Conservation (phyloP, 1,140 invertebrate species). For the Ostrea edulis region DNA sequence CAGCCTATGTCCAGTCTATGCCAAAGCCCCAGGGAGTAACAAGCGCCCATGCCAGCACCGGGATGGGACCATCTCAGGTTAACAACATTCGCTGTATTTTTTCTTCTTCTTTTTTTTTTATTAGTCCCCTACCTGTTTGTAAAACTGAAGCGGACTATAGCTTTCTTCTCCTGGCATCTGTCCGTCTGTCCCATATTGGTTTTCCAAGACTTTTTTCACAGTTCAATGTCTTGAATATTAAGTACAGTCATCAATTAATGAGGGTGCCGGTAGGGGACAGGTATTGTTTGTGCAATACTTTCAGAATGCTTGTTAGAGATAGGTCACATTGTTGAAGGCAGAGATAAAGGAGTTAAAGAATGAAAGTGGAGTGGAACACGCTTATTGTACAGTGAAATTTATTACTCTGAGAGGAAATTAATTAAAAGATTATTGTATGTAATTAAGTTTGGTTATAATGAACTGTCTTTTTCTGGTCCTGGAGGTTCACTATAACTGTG, state of each 20-base stretch:
- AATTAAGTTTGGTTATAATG: no score
- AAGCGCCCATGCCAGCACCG: conserved; percentile 58
- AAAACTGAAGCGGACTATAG: no score
- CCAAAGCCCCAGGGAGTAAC: conserved; percentile 48
- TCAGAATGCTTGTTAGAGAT: not conserved
- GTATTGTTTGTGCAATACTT: no score
- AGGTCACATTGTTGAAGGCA: not conserved
- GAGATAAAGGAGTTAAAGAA: no score
- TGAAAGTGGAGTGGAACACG: no score
- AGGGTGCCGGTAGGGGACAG: no score
- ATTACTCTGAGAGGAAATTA: not conserved
- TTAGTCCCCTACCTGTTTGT: no score
- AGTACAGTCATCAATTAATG: not conserved
- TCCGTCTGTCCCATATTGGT: no score
- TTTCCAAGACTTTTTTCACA: no score
- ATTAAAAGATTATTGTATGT: not conserved
- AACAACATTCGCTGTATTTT: not conserved
- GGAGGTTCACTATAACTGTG: no score
- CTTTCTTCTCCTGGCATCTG: no score
- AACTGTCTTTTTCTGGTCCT: not conserved
- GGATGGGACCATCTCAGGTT: conserved; percentile 49
- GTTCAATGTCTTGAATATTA: no score
- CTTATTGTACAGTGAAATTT: not conserved
- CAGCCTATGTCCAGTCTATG: conserved; percentile 71
- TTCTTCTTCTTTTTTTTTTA: not conserved